Evolutionary conservation across 30 jellyfish, hydroid and myxozoan genomes (phyloP), one percentile per base, ranked within the genome.

Genomic region (Aurelia coerulea): DNA sequence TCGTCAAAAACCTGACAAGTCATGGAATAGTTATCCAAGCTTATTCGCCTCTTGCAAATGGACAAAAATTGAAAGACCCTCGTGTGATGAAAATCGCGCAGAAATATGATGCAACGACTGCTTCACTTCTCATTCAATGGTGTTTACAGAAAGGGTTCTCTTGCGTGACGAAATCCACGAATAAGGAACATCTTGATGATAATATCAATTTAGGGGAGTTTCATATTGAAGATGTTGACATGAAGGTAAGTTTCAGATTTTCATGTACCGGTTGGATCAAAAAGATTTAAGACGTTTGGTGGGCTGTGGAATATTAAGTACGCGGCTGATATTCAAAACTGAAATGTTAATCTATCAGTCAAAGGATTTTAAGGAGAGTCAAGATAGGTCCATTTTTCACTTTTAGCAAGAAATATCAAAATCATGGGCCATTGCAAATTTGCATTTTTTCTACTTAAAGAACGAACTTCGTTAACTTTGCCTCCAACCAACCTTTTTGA

Each of bases 1-100:
- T 74, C 14, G 94, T 76, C 62, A 52, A 74, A 52, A 76, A 74
- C 5, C 84, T 85, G 18, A 34, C 83, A 31, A 33, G 73, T 14
- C 70, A 62, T 15, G 94, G 94, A 18, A 74, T 85, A 3, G 76
- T 66, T 2, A 76, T 85, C 10, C 94, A 85, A 53, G 88, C 88
- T 2, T 85, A 85, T 65, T 85, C 94, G 1, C 88, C 86, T 10
- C 88, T 85, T 5, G 86, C 94, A 23, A 85, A 64, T 18, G 94
- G 78, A 53, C 76, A 63, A 14, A 74, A 85, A n/a, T 35, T 85
- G 71, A 59, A 74, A 8, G 88, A 85, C 41, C 17, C 46, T 7
- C 81, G 82, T 1, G 59, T 85, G 76, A 41, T 73, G 33, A 66
- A 49, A n/a, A 66, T 85, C 16, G 88, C 94, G 4, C 65, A 74